A percentile compares a stretch with the other conserved stretches of the same genome.
These are phyloP conservation scores for Syrphus vitripennis DNA, from an alignment of 2,888 invertebrate species.

Conservation along the genomic window DNA sequence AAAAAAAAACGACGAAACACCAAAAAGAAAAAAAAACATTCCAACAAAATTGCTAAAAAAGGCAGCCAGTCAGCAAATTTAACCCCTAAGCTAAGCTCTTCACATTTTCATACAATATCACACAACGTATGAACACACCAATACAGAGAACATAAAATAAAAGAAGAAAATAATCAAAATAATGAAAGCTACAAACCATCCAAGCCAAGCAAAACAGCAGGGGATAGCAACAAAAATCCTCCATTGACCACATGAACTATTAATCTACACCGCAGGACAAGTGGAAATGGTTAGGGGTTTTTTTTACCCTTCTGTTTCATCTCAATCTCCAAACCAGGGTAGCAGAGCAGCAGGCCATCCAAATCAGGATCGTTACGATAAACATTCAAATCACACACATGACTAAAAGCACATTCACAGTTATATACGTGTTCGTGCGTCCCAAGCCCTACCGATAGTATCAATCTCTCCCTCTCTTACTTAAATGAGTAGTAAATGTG, in stretches of 20 bases:
- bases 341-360: not conserved
- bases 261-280: conserved; percentile 68
- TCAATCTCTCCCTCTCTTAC: not conserved
- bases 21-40: conserved; percentile 12
- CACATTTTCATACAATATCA: conserved; percentile 1
- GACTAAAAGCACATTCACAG: conserved; percentile 34
- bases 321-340: not conserved
- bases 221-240: conserved; percentile 36
- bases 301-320: conserved; percentile 4
- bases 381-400: conserved; percentile 68
- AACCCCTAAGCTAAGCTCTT: conserved; percentile 45
- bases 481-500: not conserved
- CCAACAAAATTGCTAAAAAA: conserved; percentile 67
- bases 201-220: not conserved
- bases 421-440: conserved; percentile 21
- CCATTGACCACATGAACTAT: conserved; percentile 70
- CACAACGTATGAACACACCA: no score
- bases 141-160: not conserved
- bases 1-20: not conserved
- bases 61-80: conserved; percentile 67
- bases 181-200: conserved; percentile 58
- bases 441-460: not conserved
- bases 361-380: conserved; percentile 46
- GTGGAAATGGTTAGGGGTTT: conserved; percentile 25
- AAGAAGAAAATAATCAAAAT: conserved; percentile 54